A percentile compares a stretch with the other conserved stretches of the same genome.
phyloP scores from a whole-genome alignment of 2,888 invertebrate genomes.

The Pyralis farinalis region DNA sequence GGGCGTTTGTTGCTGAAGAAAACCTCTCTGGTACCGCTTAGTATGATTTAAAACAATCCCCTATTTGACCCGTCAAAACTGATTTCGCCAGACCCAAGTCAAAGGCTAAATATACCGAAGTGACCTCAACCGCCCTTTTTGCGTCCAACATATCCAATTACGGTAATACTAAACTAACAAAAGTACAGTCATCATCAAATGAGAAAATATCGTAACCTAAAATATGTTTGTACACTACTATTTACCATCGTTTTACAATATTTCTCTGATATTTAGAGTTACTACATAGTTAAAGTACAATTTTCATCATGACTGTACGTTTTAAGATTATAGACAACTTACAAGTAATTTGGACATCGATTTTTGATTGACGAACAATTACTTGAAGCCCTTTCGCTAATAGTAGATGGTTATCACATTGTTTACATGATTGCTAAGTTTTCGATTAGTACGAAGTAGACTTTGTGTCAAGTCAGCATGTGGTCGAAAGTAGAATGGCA shows the following conservation, averaged over 20 bases:
- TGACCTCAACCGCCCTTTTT: constrained; percentile 43
- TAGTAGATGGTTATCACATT: constrained; percentile 54
- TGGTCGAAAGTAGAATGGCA: constrained; percentile 26
- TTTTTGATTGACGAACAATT: constrained; percentile 61
- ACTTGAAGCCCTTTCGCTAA: constrained; percentile 50
- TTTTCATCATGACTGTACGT: constrained; percentile 21
- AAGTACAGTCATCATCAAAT: too few relatives aligned
- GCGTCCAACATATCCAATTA: constrained; percentile 45
- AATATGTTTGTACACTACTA: too few relatives aligned
- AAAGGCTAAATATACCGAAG: constrained; percentile 31
- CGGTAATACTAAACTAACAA: constrained; percentile 39
- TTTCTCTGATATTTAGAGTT: too few relatives aligned
- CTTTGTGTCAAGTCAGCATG: constrained; percentile 36
- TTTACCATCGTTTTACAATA: too few relatives aligned
- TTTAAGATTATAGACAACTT: constrained; percentile 5
- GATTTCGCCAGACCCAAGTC: constrained; percentile 25
- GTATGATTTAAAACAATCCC: too few relatives aligned
- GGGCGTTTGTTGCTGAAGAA: too few relatives aligned
- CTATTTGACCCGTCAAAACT: neutral
- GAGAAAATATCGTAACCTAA: too few relatives aligned
- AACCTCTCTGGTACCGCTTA: too few relatives aligned
- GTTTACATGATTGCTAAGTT: constrained; percentile 36
- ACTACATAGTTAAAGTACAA: constrained; percentile 9
- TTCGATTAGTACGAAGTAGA: constrained; percentile 21
- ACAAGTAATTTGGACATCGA: constrained; percentile 37